Base-by-base conservation (phyloP, 2,113 vertebrate species). In the Ploceus nigricollis region DNA sequence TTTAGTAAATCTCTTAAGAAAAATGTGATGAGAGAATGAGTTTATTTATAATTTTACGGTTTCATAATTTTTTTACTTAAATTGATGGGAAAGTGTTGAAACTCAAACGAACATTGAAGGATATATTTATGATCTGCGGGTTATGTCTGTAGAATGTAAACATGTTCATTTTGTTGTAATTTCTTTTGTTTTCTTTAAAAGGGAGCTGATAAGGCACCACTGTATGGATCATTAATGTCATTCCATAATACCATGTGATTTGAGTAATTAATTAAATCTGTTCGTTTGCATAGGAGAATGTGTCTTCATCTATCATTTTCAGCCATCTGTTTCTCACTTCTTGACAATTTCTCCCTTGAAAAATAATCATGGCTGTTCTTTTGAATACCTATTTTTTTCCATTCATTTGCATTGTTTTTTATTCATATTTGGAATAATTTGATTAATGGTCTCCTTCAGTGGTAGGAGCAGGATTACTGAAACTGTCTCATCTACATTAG, bases 271-370 rank as follows among this genome's bases (percentile, higher is more conserved):
- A 94, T 97, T 87, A 80, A 56, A 64, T 87, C 58, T 80, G 56
- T 92, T 97, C 66, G 61, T 96, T 91, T 93, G 86, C 82, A 86
- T 71, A 94, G 48, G 65, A 85, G 54, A 92, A 82, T 37, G 31
- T 76, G 72, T 82, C 66, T 96, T 82, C 78, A 81, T 95, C 53
- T 84, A 83, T 77, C 64, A 51, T 82, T 94, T 93, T 87, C 64
- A 93, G 81, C 94, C 91, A 90, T 96, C 97, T 97, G 90, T 91
- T 97, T 93, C 92, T 95, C 63, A 31, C 45, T 90, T 86, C 89
- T 97, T 96, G 82, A 85, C 89, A 88, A n/a, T 95, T 95, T 91
- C 79, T 92, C 87, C 56, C 51, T n/a, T 83, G 75, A 95, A 91
- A 91, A 96, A 85, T 76, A 94, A 92, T 93, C 65, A 48, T 51